These are phyloP conservation scores for Eristalis arbustorum DNA, from an alignment of 2,888 invertebrate species.

Conservation along the genomic window DNA sequence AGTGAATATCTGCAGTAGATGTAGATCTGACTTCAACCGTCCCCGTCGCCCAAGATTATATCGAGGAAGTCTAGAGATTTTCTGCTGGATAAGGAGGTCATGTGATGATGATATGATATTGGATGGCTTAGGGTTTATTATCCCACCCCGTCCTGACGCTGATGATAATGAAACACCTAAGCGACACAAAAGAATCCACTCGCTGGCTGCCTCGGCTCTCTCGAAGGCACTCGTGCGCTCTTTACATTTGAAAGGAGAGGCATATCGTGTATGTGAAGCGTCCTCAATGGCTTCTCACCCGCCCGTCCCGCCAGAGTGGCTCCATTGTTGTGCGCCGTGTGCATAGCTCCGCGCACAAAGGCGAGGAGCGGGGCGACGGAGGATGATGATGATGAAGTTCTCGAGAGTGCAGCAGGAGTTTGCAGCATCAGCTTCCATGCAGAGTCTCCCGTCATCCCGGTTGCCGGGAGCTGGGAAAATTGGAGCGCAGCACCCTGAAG, in stretches of 20 bases:
- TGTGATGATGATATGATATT: slow-evolving; percentile 64
- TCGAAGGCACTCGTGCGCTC: not conserved
- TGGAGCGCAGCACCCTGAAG: slow-evolving; percentile 64
- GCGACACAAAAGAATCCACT: slow-evolving; percentile 52
- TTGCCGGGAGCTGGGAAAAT: slow-evolving; percentile 55
- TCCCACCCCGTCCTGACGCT: slow-evolving; percentile 30
- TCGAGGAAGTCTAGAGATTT: slow-evolving; percentile 69
- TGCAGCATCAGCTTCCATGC: slow-evolving; percentile 18
- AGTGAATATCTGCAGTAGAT: slow-evolving; percentile 39
- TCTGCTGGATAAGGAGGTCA: slow-evolving; percentile 67
- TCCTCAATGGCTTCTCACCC: slow-evolving; percentile 48
- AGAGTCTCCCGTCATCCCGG: slow-evolving; percentile 7
- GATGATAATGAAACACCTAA: slow-evolving; percentile 71
- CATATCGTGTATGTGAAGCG: slow-evolving; percentile 55
- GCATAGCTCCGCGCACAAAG: slow-evolving; percentile 8
- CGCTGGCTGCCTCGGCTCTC: slow-evolving; percentile 9
- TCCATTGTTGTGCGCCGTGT: slow-evolving; percentile 51
- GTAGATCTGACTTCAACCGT: not conserved
- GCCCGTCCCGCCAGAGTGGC: slow-evolving; percentile 39
- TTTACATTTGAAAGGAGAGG: slow-evolving; percentile 33
- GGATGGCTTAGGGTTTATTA: slow-evolving; percentile 64
- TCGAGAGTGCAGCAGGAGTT: slow-evolving; percentile 22
- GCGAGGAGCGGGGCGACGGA: slow-evolving; percentile 46
- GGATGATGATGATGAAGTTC: slow-evolving; percentile 29
- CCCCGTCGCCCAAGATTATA: slow-evolving; percentile 52